Conservation (phyloP, 2,888 invertebrate species). For the Lydus trimaculatus region DNA sequence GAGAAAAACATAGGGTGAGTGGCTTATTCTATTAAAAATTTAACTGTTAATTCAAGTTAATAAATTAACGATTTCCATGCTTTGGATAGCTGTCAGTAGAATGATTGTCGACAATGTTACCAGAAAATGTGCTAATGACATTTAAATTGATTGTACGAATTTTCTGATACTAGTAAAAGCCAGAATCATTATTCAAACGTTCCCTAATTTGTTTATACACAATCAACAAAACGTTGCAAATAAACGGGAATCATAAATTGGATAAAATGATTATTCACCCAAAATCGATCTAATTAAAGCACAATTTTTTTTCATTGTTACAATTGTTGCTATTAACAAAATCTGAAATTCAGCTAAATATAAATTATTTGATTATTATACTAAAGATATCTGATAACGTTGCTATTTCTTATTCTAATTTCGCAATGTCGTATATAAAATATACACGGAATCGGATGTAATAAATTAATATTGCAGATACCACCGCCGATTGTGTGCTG, state of each 20-base stretch:
- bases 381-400: neutral
- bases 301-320: neutral
- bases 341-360: neutral
- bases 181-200: slow-evolving; percentile 5
- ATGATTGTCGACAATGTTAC: slow-evolving; percentile 9
- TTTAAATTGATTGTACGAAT: slow-evolving; percentile 18
- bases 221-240: slow-evolving; percentile 1
- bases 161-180: slow-evolving; percentile 7
- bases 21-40: neutral
- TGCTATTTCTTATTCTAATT: neutral
- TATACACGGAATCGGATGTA: slow-evolving; percentile 7
- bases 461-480: slow-evolving; percentile 57
- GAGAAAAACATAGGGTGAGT: slow-evolving; percentile 67
- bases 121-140: slow-evolving; percentile 18
- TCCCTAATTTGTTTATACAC: slow-evolving; percentile 3
- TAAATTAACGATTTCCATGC: slow-evolving; percentile 26
- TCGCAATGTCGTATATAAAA: neutral
- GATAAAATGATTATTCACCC: neutral
- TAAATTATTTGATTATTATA: neutral
- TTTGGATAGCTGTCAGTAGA: slow-evolving; percentile 9
- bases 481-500: slow-evolving; percentile 66
- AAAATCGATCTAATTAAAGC: neutral
- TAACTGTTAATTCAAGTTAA: neutral
- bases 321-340: too few species aligned
- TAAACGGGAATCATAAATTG: neutral